These are phyloP conservation scores for Ichneumoninae sp. DNA, from an alignment of 2,888 invertebrate genomes.

Conservation along the genomic window DNA sequence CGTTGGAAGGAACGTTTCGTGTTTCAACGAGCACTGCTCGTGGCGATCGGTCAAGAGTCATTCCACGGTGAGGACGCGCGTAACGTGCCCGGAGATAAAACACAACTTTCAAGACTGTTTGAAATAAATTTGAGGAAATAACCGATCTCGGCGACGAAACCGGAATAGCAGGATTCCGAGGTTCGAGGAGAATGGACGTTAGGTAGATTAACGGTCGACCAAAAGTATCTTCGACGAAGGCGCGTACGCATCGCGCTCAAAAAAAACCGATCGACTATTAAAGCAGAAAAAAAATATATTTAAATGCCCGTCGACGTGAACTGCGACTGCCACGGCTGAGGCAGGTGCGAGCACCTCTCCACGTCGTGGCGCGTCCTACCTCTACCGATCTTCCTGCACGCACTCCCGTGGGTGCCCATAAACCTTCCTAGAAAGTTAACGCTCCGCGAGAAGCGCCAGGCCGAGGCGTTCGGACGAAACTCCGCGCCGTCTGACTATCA, in stretches of 20 bases:
- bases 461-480: conserved; percentile 30
- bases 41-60: not conserved
- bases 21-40: not conserved
- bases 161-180: too few relatives aligned
- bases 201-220: not conserved
- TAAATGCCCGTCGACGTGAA: conserved; percentile 17
- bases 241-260: not conserved
- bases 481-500: conserved; percentile 57
- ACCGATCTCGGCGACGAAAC: too few relatives aligned
- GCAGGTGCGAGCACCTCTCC: conserved; percentile 43
- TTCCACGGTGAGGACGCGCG: not conserved
- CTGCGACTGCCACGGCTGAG: conserved; percentile 31
- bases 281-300: not conserved
- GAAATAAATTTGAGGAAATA: too few relatives aligned
- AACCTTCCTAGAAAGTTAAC: conserved; percentile 60
- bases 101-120: too few relatives aligned
- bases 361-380: conserved; percentile 50
- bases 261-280: not conserved
- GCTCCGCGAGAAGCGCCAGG: not conserved
- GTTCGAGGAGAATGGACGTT: too few relatives aligned
- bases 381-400: conserved; percentile 28
- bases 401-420: conserved; percentile 8
- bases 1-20: not conserved
- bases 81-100: not conserved
- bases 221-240: not conserved